phyloP scores from a whole-genome alignment of 2,113 vertebrate species.

The Pyxicephalus adspersus region DNA sequence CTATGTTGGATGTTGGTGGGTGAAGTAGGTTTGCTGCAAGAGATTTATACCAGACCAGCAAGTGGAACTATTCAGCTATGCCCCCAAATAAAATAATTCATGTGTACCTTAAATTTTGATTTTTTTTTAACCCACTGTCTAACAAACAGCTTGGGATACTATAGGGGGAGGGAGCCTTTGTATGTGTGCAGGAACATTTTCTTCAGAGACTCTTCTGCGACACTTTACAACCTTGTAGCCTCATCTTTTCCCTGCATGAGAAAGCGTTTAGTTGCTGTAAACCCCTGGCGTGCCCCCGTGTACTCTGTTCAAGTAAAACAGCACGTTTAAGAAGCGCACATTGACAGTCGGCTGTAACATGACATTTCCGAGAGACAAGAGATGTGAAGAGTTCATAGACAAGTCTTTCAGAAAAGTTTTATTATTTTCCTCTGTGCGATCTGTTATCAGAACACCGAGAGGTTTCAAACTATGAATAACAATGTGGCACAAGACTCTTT shows the following conservation, averaged over 20 bases:
- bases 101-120: background rate
- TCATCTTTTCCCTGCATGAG: background rate
- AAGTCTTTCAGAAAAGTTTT: background rate
- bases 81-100: background rate
- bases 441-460: background rate
- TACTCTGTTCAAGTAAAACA: constrained; percentile 10
- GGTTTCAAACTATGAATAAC: background rate
- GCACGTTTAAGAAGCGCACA: background rate
- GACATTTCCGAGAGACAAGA: constrained; percentile 36
- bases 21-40: no score
- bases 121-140: background rate
- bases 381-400: constrained; percentile 18
- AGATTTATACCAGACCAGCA: no score
- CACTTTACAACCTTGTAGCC: constrained; percentile 7
- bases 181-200: background rate
- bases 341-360: background rate
- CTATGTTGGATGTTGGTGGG: no score
- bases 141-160: background rate
- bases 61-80: no score
- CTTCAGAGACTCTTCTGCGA: background rate
- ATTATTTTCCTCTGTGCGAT: background rate
- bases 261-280: constrained; percentile 34
- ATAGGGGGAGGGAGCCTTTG: no score
- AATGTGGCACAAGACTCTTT: background rate
- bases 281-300: constrained; percentile 16